Evolutionary conservation across 1,140 invertebrate genomes (phyloP).

Genomic region (Atta colombica): DNA sequence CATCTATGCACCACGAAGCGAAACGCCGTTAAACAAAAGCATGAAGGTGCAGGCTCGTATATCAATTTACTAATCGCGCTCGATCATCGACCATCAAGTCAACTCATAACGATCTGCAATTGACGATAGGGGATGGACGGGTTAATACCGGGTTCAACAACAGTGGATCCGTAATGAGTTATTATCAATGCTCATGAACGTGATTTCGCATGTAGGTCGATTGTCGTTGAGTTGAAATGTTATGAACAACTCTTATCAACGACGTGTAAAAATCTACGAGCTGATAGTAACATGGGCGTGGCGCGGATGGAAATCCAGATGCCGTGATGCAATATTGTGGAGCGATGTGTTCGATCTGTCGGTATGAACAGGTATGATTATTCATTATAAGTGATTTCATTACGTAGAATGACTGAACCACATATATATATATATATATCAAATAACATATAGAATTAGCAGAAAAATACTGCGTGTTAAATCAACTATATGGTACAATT

Average conservation of each 20-base stretch:
- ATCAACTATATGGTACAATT: not conserved
- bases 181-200: constrained; percentile 23
- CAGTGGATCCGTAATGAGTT: constrained; percentile 32
- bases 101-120: constrained; percentile 51
- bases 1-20: constrained; percentile 51
- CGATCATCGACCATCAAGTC: constrained; percentile 20
- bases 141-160: constrained; percentile 13
- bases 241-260: constrained; percentile 19
- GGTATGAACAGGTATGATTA: constrained; percentile 16
- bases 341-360: not conserved
- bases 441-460: not conserved
- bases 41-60: not conserved
- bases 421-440: too few relatives aligned
- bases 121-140: constrained; percentile 12
- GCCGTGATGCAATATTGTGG: not conserved
- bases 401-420: not conserved
- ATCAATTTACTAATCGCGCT: constrained; percentile 60
- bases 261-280: constrained; percentile 3
- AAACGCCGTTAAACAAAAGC: constrained; percentile 64
- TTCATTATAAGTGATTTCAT: not conserved
- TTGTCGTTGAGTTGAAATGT: constrained; percentile 5
- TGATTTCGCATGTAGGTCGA: constrained; percentile 45
- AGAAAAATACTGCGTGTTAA: not conserved
- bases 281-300: constrained; percentile 48
- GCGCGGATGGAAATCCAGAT: constrained; percentile 13